Base-by-base conservation (phyloP, 1,140 invertebrate species). In the Rhyacophila brunnea region DNA sequence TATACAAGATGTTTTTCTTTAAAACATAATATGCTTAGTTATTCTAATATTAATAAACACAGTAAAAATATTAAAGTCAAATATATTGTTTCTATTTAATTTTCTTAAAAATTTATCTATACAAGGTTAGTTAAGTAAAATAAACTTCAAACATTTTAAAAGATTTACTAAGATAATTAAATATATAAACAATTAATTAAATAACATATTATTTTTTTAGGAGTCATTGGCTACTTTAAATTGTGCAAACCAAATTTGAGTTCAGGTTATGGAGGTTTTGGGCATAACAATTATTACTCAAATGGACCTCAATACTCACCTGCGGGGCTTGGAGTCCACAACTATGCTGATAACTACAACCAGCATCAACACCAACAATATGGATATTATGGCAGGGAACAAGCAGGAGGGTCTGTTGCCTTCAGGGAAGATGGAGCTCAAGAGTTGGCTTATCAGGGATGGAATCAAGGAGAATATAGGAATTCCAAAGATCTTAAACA, bases 161-260 rank as follows among this genome's bases (percentile, higher is more conserved):
- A n/a, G n/a, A n/a, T n/a, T n/a, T n/a, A n/a, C n/a, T n/a, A n/a
- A n/a, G n/a, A n/a, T n/a, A n/a, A n/a, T n/a, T n/a, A n/a, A n/a
- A n/a, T n/a, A n/a, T n/a, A n/a, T n/a, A n/a, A n/a, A n/a, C n/a
- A n/a, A n/a, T n/a, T n/a, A n/a, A n/a, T n/a, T n/a, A n/a, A n/a
- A n/a, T n/a, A n/a, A n/a, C n/a, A n/a, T n/a, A n/a, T 2, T 38
- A 42, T 52, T 10, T 15, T 68, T 70, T 19, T 67, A 80, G 84
- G 84, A 59, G 67, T 90, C 0, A 91, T 91, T 55, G 90, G 86
- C 6, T 91, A 90, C 74, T 90, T 91, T 71, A 90, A 90, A 67
- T 77, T 91, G 19, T 91, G 87, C 75, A 87, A 79, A 72, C 81
- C 71, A 49, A 83, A 79, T 71, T 69, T 79, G 64, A 79, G 68